A percentile compares a stretch with the other conserved stretches of the same genome.
Evolutionary conservation across 2,797 vertebrate genomes (phyloP).

Genomic region (Sus cebifrons): DNA sequence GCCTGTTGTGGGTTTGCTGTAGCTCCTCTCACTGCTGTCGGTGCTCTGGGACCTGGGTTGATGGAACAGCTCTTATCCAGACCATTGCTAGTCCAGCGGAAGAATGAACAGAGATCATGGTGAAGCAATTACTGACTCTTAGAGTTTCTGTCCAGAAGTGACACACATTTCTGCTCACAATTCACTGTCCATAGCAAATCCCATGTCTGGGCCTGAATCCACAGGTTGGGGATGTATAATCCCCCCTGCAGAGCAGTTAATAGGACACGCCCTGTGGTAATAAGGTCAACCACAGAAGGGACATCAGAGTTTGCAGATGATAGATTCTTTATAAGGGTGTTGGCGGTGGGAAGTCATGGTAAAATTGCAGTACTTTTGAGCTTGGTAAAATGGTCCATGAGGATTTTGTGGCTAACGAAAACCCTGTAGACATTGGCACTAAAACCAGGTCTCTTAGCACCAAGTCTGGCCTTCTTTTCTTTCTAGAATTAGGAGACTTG

Average conservation of each 20-base stretch:
- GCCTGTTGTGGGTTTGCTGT: neutral
- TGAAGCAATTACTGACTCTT: neutral
- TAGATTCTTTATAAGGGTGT: neutral
- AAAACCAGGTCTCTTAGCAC: neutral
- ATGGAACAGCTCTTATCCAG: neutral
- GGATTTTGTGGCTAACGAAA: neutral
- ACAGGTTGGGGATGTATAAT: neutral
- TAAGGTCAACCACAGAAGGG: neutral
- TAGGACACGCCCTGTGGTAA: neutral
- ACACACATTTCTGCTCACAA: neutral
- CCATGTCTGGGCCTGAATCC: neutral
- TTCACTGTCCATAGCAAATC: neutral
- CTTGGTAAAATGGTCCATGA: neutral
- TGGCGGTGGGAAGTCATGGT: neutral
- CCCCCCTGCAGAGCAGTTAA: neutral
- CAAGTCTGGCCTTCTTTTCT: neutral
- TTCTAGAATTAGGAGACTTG: slow-evolving; percentile 26
- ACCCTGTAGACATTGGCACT: neutral
- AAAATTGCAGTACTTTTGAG: slow-evolving; percentile 22
- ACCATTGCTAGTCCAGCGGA: neutral
- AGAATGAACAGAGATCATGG: neutral
- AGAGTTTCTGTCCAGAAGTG: neutral
- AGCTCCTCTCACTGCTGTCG: neutral
- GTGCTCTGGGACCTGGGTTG: neutral
- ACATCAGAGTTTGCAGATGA: neutral